Evolutionary conservation across 2,113 vertebrate genomes (phyloP).

Genomic region (Cyprichromis sp.): DNA sequence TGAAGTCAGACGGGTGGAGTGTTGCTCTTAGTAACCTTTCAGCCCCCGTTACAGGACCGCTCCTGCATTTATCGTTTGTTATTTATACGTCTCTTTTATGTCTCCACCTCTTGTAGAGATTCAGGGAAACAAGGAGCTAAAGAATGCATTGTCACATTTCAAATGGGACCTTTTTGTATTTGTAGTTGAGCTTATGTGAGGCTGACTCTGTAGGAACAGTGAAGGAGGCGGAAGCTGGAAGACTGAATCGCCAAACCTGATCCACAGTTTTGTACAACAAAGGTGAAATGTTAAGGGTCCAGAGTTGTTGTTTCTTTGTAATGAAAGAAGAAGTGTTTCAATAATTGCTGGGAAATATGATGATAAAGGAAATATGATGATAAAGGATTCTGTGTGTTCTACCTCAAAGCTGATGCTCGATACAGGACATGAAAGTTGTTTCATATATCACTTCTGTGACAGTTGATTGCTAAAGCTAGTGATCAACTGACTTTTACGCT

Average conservation of each 20-base stretch:
- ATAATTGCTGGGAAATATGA: background rate
- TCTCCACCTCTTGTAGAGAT: background rate
- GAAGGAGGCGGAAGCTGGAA: background rate
- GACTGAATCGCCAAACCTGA: fast-evolving
- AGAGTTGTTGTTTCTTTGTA: background rate
- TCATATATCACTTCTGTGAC: background rate
- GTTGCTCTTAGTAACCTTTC: background rate
- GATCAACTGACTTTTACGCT: background rate
- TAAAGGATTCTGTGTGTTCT: background rate
- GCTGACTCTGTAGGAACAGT: background rate
- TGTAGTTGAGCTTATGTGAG: background rate
- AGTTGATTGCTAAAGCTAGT: background rate
- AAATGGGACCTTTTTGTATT: background rate
- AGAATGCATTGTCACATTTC: background rate
- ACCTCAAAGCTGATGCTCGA: background rate
- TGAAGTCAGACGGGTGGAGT: background rate
- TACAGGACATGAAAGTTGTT: fast-evolving
- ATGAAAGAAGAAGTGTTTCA: background rate
- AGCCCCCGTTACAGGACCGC: background rate
- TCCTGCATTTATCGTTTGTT: background rate
- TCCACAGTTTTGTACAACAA: background rate
- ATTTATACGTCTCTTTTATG: background rate
- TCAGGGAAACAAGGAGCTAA: background rate
- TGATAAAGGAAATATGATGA: background rate
- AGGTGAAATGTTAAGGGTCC: background rate